Percentiles rank a stretch among this genome's conserved stretches.
These are phyloP conservation scores for human DNA, from an alignment of 2,113 vertebrate species.

Conservation along the genomic window DNA sequence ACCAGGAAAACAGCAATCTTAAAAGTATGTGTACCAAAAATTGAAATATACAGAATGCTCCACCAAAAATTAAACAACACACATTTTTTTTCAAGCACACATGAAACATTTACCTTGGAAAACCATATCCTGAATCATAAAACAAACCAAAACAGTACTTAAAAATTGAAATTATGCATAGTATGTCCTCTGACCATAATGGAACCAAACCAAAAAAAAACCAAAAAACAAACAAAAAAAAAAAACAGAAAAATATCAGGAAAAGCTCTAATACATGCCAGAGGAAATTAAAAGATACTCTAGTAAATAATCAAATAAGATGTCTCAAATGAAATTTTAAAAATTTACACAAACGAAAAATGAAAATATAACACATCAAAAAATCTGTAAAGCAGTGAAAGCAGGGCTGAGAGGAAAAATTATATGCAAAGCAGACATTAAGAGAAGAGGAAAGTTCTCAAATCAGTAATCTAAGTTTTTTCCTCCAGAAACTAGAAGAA, in stretches of 20 bases:
- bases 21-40: neutral
- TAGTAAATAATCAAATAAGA: neutral
- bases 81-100: neutral
- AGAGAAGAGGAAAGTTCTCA: neutral
- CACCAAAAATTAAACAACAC: neutral
- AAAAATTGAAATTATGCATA: neutral
- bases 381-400: neutral
- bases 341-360: neutral
- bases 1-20: neutral
- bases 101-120: neutral
- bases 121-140: neutral
- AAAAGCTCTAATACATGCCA: neutral
- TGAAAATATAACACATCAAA: neutral
- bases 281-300: neutral
- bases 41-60: neutral
- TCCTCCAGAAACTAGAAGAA: neutral
- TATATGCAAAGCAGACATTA: neutral
- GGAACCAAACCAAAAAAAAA: neutral
- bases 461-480: neutral
- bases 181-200: neutral
- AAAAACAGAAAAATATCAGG: neutral
- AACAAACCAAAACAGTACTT: neutral
- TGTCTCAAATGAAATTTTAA: neutral
- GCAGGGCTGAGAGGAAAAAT: neutral
- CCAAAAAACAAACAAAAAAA: too few species aligned